These are phyloP conservation scores for Acleris laterana DNA, from an alignment of 2,888 invertebrate species.

Conservation along the genomic window DNA sequence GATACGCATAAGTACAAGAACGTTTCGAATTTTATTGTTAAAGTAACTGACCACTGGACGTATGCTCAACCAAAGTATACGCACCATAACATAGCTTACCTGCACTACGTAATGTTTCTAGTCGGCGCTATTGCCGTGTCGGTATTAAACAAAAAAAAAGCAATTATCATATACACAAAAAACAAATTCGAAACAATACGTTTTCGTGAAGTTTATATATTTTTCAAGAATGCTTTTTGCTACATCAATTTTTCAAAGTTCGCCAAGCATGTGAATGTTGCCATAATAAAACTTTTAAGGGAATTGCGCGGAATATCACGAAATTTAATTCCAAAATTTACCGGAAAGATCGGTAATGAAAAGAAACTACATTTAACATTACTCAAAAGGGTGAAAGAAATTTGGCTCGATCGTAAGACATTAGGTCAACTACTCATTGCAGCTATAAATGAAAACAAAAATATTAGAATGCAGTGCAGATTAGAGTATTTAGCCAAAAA, in stretches of 20 bases:
- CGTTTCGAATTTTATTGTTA: neutral
- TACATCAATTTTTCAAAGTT: slow-evolving; percentile 46
- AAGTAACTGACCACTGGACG: slow-evolving; percentile 7
- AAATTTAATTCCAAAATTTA: slow-evolving; percentile 19
- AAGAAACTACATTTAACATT: slow-evolving; percentile 51
- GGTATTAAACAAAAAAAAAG: slow-evolving; percentile 56
- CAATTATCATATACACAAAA: slow-evolving; percentile 51
- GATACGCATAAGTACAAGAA: slow-evolving; percentile 14
- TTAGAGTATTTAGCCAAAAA: slow-evolving; percentile 64
- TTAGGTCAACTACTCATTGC: slow-evolving; percentile 60
- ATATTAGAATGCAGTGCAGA: slow-evolving; percentile 61
- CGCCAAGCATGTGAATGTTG: slow-evolving; percentile 42
- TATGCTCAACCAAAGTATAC: slow-evolving; percentile 8
- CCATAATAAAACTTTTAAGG: slow-evolving; percentile 41
- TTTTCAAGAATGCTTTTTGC: slow-evolving; percentile 13
- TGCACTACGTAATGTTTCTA: slow-evolving; percentile 60
- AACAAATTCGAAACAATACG: slow-evolving; percentile 47
- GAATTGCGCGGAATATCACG: slow-evolving; percentile 42
- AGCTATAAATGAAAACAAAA: slow-evolving; percentile 70
- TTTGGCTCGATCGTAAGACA: slow-evolving; percentile 61
- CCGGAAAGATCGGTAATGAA: slow-evolving; percentile 34
- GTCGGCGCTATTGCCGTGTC: slow-evolving; percentile 60
- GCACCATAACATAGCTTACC: slow-evolving; percentile 35
- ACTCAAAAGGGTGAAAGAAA: slow-evolving; percentile 61
- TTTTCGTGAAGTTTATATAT: slow-evolving; percentile 32